A percentile compares a stretch with the other conserved stretches of the same genome.
phyloP scores from a whole-genome alignment of 1,140 invertebrate genomes.

The Drosophila azteca region DNA sequence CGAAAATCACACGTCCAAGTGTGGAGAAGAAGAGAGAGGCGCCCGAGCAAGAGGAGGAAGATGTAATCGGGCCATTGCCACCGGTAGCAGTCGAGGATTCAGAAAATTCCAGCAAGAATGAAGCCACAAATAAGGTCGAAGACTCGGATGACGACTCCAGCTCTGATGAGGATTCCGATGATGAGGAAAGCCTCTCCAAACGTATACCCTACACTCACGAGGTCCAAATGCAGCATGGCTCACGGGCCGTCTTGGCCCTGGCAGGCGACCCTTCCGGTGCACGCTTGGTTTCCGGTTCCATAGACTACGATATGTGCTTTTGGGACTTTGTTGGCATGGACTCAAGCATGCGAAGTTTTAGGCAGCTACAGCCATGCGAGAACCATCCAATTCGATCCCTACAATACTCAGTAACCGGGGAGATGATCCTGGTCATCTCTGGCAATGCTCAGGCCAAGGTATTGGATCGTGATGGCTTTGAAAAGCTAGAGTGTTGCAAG shows the following conservation, averaged over 20 bases:
- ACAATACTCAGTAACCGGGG: slow-evolving; percentile 97
- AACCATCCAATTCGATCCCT: slow-evolving; percentile 96
- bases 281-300: slow-evolving; percentile 94
- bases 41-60: slow-evolving; percentile 45
- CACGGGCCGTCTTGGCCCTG: slow-evolving; percentile 93
- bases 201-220: slow-evolving; percentile 92
- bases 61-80: slow-evolving; percentile 74
- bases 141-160: slow-evolving; percentile 48
- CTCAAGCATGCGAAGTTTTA: slow-evolving; percentile 93
- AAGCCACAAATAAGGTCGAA: slow-evolving; percentile 21
- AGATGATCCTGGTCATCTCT: slow-evolving; percentile 96
- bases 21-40: slow-evolving; percentile 22
- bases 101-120: slow-evolving; percentile 22
- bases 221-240: slow-evolving; percentile 93
- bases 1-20: slow-evolving; percentile 53
- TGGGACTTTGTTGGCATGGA: slow-evolving; percentile 99
- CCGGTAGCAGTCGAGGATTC: slow-evolving; percentile 2
- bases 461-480: slow-evolving; percentile 97
- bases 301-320: slow-evolving; percentile 97
- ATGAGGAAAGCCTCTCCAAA: slow-evolving; percentile 85
- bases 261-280: slow-evolving; percentile 96
- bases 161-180: slow-evolving; percentile 83
- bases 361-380: slow-evolving; percentile 96
- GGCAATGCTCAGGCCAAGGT: slow-evolving; percentile 97
- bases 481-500: slow-evolving; percentile 97